These are phyloP conservation scores for Eristalis arbustorum DNA, from an alignment of 2,888 invertebrate genomes.

Conservation along the genomic window DNA sequence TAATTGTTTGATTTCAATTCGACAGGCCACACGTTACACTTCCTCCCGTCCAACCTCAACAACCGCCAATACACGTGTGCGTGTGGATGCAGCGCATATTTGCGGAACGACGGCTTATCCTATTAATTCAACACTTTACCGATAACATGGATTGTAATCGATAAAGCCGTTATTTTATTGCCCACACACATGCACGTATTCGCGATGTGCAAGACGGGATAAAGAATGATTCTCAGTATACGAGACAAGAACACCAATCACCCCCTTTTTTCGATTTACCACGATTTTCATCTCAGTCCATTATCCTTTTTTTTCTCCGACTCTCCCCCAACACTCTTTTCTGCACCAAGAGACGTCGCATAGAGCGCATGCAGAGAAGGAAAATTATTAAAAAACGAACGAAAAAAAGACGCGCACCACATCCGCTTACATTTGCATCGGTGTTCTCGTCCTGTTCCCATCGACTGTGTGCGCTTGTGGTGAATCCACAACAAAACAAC, in stretches of 20 bases:
- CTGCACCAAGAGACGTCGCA: neutral
- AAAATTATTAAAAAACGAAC: neutral
- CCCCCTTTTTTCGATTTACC: constrained; percentile 34
- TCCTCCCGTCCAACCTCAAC: too few species aligned
- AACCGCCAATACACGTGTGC: neutral
- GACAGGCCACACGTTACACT: too few species aligned
- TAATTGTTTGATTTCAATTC: too few species aligned
- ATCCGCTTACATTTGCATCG: constrained; percentile 32
- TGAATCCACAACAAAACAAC: constrained; percentile 34
- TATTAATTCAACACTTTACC: neutral
- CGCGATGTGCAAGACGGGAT: neutral
- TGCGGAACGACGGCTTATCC: neutral
- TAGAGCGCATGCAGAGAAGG: neutral
- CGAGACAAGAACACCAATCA: constrained; percentile 16
- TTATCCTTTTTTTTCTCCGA: neutral
- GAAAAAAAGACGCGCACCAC: constrained; percentile 35
- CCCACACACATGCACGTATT: neutral
- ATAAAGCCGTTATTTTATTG: constrained; percentile 16
- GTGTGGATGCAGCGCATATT: neutral
- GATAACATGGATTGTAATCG: constrained; percentile 12
- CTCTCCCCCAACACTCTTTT: neutral
- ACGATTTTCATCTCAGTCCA: neutral
- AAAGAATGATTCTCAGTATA: neutral
- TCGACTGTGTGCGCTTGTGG: constrained; percentile 31
- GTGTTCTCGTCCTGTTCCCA: constrained; percentile 28